Percentiles rank a stretch among this genome's conserved stretches.
Evolutionary conservation across 1,140 invertebrate species (phyloP).

Genomic region (Drosophila lacertosa): DNA sequence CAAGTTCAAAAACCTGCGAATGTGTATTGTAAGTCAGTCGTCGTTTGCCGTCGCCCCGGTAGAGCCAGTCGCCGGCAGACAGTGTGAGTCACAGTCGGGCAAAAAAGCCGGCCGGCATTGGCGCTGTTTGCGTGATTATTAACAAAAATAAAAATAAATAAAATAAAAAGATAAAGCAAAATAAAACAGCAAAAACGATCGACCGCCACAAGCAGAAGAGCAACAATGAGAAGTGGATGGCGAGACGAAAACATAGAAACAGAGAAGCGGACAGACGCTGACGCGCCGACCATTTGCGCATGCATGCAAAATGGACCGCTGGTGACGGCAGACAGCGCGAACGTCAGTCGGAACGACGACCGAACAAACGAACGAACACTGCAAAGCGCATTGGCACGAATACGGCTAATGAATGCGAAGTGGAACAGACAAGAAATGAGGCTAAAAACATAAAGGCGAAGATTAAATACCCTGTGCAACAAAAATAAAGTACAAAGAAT

Average conservation of each 20-base stretch:
- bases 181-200: slow-evolving; percentile 2
- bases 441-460: neutral
- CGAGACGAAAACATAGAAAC: slow-evolving; percentile 17
- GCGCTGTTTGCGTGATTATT: slow-evolving; percentile 58
- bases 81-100: slow-evolving; percentile 48
- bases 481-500: neutral
- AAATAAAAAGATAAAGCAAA: slow-evolving; percentile 3
- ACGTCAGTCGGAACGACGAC: slow-evolving; percentile 4
- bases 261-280: slow-evolving; percentile 20
- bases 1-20: slow-evolving; percentile 80
- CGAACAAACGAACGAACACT: slow-evolving; percentile 10
- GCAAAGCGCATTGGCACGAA: slow-evolving; percentile 54
- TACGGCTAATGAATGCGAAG: slow-evolving; percentile 78
- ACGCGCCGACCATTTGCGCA: slow-evolving; percentile 32
- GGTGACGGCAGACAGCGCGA: slow-evolving; percentile 16
- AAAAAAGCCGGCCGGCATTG: slow-evolving; percentile 77
- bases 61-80: slow-evolving; percentile 9
- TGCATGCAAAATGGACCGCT: slow-evolving; percentile 71
- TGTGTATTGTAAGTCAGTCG: slow-evolving; percentile 49
- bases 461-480: slow-evolving; percentile 19
- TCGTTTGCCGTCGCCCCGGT: slow-evolving; percentile 11
- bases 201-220: slow-evolving; percentile 8
- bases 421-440: slow-evolving; percentile 55
- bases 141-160: slow-evolving; percentile 23
- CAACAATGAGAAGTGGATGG: slow-evolving; percentile 25